Evolutionary conservation across 2,888 invertebrate species (phyloP), one percentile per base, ranked within the genome.

Genomic region (Charanyca ferruginea): DNA sequence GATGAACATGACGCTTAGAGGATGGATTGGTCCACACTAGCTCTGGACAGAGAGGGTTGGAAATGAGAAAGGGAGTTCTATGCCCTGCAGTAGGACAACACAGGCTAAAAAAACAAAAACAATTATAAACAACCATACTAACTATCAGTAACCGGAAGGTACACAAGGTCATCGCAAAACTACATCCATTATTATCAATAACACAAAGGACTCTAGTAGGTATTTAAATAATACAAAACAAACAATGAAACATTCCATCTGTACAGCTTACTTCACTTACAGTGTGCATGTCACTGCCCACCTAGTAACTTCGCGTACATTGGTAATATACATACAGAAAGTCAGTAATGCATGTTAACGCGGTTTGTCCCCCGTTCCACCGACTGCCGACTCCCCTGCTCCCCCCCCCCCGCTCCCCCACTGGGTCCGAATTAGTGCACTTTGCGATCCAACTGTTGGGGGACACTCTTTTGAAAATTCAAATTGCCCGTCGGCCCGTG

Each of bases 321-420:
- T 28, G 45, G 47, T 65, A 51, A 70, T 42, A 49, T 16, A 38
- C 48, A 57, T 66, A 72, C 51, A 62, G 81, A 80, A 80, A 73
- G 74, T 75, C 60, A 64, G 87, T 87, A 87, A 86, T 86, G 85
- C 84, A 84, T 83, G 85, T 77, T 80, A 85, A 84, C 85, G 79
- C 80, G 77, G 80, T 79, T 85, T 82, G 85, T 83, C 77, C 77
- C 79, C 73, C 80, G 85, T 87, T 85, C 80, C 83, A 72, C 80
- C 22, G 51, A 62, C 77, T 81, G 84, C 64, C 83, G 84, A 25
- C 35, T 1, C 35, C 2, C 3, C 28, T n/a, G n/a, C 20, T 25
- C 4, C 41, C 3, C 4, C 8, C 2, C 18, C 16, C 42, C 18
- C 47, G 2, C 23, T 6, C 7, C 16, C 80, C 83, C 70, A 57